Base-by-base conservation (phyloP, 2,113 vertebrate genomes). In the Pseudopodoces humilis region DNA sequence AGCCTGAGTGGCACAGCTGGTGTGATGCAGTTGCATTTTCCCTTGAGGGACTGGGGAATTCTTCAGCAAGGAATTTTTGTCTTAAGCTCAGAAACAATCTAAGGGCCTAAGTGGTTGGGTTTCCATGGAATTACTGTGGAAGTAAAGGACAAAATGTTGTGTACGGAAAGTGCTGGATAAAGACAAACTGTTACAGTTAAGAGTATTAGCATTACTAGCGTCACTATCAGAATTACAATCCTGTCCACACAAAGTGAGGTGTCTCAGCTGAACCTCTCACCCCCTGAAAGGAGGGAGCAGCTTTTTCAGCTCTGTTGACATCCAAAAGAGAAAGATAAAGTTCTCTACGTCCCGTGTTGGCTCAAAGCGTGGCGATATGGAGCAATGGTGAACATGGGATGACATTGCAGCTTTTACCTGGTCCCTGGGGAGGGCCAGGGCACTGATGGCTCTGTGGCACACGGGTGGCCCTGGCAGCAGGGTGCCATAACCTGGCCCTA, bases 381-480 rank as follows among this genome's bases (percentile, higher is more conserved):
- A 96, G 96, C 90, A 64, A 95, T 96, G 94, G 94, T 90, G 90
- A 92, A 88, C 95, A 97, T 95, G 93, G 83, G 90, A 96, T 96
- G 94, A 83, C 49, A 90, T 44, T 89, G 94, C 65, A 93, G 86
- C 83, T 86, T 75, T 95, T 95, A 94, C 86, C 90, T 94, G 88
- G 52, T 79, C 76, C 88, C 7, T 35, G 56, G 58, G 88, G 65
- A 75, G 44, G 55, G 35, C 33, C 6, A 63, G 83, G 44, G 64
- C 60, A 83, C 46, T 68, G 11, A 1, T 24, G 52, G 62, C 75
- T 93, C 88, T 69, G 52, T 3, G 3, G 80, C 93, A 71, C 69
- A 18, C 0, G 0, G 47, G 25, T 55, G 76, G 44, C 92, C 86
- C 86, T 81, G 44, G 71, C 53, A 88, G 37, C n/a, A 49, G 1